Base-by-base conservation (phyloP, 2,888 invertebrate species). In the Podotricha telesiphe region DNA sequence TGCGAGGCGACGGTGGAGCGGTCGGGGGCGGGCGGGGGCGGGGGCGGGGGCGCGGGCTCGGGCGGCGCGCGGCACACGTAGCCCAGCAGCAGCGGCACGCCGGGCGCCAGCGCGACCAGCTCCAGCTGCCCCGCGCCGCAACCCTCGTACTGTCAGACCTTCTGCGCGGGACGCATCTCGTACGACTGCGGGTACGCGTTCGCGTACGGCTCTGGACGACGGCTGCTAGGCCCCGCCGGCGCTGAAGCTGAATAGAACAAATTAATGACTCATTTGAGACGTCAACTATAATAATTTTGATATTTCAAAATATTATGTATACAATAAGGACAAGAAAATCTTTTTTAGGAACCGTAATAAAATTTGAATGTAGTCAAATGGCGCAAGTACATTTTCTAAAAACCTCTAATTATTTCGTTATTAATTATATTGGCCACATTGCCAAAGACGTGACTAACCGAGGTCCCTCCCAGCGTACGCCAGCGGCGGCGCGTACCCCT, bases 161-260 rank as follows among this genome's bases (percentile, higher is more conserved):
- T 96, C 85, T 96, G 95, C 82, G 94, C 91, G 70, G 94, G 94
- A 73, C 96, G 94, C 96, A 96, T 95, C 93, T 96, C 96, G 91
- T 95, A 95, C 80, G 95, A 93, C 86, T 95, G 94, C 80, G 95
- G 94, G 91, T 96, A 96, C 71, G 96, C 96, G 79, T 95, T 95
- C 74, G 96, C 96, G 90, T 96, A 96, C 71, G 95, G 92, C 86
- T 95, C 95, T 88, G 94, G 77, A 87, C 93, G 82, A 82, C 93
- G 91, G 77, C 86, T 84, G 78, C 88, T 89, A 79, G 91, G 91
- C 63, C 93, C 89, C 28, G 93, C 87, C 68, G 89, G 86, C 73
- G 89, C 85, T 68, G 90, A 89, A 76, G 94, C 94, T 77, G 64
- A n/a, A n/a, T n/a, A n/a, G n/a, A n/a, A n/a, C n/a, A n/a, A n/a